Conservation (phyloP, 1,140 invertebrate species). For the Laupala kohalensis region DNA sequence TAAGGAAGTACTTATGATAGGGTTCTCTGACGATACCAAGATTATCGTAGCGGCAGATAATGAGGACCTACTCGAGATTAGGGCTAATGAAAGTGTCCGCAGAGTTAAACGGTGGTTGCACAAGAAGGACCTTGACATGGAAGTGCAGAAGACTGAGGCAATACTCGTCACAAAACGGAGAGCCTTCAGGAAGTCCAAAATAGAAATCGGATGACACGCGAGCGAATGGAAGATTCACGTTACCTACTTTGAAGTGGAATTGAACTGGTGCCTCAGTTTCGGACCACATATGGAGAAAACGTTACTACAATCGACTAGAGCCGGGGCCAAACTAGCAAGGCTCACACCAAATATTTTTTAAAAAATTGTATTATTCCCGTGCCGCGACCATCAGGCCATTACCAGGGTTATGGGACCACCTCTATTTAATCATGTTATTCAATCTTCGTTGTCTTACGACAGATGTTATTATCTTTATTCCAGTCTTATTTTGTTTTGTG, state of each 20-base stretch:
- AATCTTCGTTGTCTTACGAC: no score
- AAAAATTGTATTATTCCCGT: no score
- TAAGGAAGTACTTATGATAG: neutral
- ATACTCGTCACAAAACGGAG: neutral
- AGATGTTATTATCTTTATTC: no score
- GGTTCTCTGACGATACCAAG: neutral
- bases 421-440: no score
- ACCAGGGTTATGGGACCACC: no score
- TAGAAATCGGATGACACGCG: neutral
- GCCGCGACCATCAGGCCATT: no score
- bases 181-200: neutral
- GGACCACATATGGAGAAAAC: neutral
- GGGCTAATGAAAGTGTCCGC: neutral
- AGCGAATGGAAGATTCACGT: neutral
- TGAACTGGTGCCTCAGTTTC: neutral
- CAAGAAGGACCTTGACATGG: neutral
- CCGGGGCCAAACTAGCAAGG: no score
- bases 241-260: neutral
- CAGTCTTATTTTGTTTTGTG: no score
- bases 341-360: no score
- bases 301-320: no score
- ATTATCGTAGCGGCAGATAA: neutral
- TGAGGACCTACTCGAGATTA: neutral
- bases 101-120: neutral
- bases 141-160: neutral